These are phyloP conservation scores for Stomatorhinus walkeri DNA, from an alignment of 2,797 vertebrate species.

Conservation along the genomic window DNA sequence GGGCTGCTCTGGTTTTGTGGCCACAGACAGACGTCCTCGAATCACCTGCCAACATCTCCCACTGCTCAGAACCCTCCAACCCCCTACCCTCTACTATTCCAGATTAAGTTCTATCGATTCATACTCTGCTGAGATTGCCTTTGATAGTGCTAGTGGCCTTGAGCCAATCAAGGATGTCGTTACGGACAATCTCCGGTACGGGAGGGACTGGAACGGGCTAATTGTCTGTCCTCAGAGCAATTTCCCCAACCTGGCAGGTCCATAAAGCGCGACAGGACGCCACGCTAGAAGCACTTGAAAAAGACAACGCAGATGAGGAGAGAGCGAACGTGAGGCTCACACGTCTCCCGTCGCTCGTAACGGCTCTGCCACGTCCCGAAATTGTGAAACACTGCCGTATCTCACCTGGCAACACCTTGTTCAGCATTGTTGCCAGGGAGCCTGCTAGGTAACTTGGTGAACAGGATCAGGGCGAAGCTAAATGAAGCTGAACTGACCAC, in stretches of 20 bases:
- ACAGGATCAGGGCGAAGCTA: constrained; percentile 44
- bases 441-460: constrained; percentile 48
- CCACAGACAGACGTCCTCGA: neutral
- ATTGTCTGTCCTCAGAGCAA: neutral
- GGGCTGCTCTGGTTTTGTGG: neutral
- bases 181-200: neutral
- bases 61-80: neutral
- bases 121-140: neutral
- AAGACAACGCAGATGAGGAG: neutral
- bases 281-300: neutral
- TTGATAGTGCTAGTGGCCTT: neutral
- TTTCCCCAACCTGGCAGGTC: constrained; percentile 7
- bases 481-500: constrained; percentile 43
- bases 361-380: neutral
- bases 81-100: neutral
- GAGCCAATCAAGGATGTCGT: neutral
- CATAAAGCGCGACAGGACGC: neutral
- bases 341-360: neutral
- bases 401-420: neutral
- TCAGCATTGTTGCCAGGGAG: constrained; percentile 52
- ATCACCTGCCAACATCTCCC: neutral
- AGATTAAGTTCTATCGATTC: constrained; percentile 9
- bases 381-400: neutral
- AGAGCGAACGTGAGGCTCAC: neutral
- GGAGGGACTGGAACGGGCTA: neutral